These are phyloP conservation scores for Hofmannophila pseudospretella DNA, from an alignment of 2,888 invertebrate species.

Conservation along the genomic window DNA sequence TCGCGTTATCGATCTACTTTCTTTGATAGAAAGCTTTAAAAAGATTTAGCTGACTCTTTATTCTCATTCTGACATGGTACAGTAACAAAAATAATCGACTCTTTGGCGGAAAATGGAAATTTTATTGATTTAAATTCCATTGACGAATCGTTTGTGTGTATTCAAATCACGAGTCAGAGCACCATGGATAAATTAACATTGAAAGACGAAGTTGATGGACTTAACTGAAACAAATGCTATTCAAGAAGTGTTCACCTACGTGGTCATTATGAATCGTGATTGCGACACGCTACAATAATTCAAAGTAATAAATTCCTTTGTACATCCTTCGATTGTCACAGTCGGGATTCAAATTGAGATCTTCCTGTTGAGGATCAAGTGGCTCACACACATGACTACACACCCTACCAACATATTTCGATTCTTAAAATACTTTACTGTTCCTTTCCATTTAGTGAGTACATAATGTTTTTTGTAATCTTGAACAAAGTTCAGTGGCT, in stretches of 20 bases:
- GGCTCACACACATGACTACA: conserved; percentile 15
- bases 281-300: conserved; percentile 28
- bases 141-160: conserved; percentile 7
- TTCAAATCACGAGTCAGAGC: conserved; percentile 15
- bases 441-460: too few species aligned
- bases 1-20: conserved; percentile 19
- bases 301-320: conserved; percentile 54
- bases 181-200: conserved; percentile 26
- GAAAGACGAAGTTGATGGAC: conserved; percentile 32
- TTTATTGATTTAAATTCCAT: conserved; percentile 4
- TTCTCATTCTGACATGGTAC: conserved; percentile 1
- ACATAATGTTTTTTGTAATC: too few species aligned
- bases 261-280: conserved; percentile 46
- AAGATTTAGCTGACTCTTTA: background rate
- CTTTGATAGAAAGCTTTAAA: conserved; percentile 9
- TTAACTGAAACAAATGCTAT: conserved; percentile 52
- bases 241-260: conserved; percentile 54
- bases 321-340: conserved; percentile 66
- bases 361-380: conserved; percentile 44
- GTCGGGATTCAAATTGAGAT: conserved; percentile 42
- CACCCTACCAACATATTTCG: background rate
- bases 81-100: too few species aligned
- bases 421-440: background rate
- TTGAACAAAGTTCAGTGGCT: background rate
- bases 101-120: background rate